Evolutionary conservation across 2,113 vertebrate species (phyloP).

Genomic region (Mobula hypostoma): DNA sequence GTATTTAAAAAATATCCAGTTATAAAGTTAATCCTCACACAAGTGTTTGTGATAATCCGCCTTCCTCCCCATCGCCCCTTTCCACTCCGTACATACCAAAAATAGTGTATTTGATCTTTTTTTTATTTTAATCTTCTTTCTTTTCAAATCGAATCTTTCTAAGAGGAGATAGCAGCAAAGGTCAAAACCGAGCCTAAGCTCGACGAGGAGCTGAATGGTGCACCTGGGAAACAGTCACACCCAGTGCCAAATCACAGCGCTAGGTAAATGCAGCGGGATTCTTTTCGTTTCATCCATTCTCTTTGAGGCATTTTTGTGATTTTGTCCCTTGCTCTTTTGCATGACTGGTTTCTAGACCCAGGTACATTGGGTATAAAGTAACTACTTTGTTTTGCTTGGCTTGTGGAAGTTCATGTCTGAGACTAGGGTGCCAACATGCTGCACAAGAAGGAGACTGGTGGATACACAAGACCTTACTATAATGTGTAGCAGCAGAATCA

Average conservation of each 20-base stretch:
- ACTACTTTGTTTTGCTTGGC: too few species aligned
- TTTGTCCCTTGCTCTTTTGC: not conserved
- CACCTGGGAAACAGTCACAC: conserved; percentile 25
- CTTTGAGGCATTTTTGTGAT: not conserved
- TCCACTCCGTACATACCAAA: not conserved
- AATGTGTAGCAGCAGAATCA: too few species aligned
- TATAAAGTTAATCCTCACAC: conserved; percentile 29
- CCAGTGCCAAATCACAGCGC: not conserved
- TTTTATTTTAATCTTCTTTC: conserved; percentile 36
- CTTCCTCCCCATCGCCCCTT: not conserved
- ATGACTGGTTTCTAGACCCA: not conserved
- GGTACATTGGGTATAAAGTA: not conserved
- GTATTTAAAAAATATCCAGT: conserved; percentile 31
- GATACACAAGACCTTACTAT: too few species aligned
- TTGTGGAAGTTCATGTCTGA: too few species aligned
- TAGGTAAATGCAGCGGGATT: conserved; percentile 23
- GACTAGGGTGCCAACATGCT: too few species aligned
- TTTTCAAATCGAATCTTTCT: conserved; percentile 31
- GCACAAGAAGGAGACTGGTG: too few species aligned
- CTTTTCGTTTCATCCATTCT: not conserved
- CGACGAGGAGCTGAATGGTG: not conserved
- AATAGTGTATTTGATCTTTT: conserved; percentile 29
- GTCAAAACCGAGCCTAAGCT: conserved; percentile 21
- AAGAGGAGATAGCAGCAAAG: conserved; percentile 31
- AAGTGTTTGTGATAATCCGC: conserved; percentile 21